phyloP scores from a whole-genome alignment of 2,888 invertebrate genomes.

The Podabrus alpinus region DNA sequence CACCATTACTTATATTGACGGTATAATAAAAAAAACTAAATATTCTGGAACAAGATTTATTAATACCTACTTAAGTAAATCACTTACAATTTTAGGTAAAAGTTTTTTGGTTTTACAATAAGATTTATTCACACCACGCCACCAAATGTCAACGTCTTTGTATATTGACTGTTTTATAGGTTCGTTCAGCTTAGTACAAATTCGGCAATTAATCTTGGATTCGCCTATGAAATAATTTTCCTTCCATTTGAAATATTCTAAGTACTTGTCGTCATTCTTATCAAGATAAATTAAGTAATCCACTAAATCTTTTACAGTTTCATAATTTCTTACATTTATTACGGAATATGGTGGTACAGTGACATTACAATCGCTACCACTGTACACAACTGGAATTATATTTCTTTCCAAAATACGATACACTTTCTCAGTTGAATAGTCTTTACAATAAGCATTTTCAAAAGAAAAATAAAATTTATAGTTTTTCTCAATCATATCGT shows the following conservation, averaged over 20 bases:
- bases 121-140: constrained; percentile 8
- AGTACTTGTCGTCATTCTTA: constrained; percentile 20
- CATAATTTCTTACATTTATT: constrained; percentile 29
- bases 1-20: too few relatives aligned
- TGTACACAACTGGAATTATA: constrained; percentile 34
- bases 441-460: constrained; percentile 34
- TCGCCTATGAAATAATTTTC: constrained; percentile 7
- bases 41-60: too few relatives aligned
- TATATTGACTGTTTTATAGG: constrained; percentile 3
- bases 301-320: constrained; percentile 22
- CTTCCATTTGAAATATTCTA: constrained; percentile 36
- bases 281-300: constrained; percentile 25
- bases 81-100: constrained; percentile 17
- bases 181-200: constrained; percentile 31
- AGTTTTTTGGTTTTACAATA: neutral
- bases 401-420: constrained; percentile 21
- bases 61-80: neutral
- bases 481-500: constrained; percentile 54
- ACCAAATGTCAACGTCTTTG: constrained; percentile 13
- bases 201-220: neutral
- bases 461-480: constrained; percentile 36
- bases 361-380: constrained; percentile 25
- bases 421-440: constrained; percentile 36
- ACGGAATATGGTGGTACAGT: constrained; percentile 32
- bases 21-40: too few relatives aligned